These are phyloP conservation scores for Eptesicus fuscus DNA, from an alignment of 2,113 vertebrate genomes.

Conservation along the genomic window DNA sequence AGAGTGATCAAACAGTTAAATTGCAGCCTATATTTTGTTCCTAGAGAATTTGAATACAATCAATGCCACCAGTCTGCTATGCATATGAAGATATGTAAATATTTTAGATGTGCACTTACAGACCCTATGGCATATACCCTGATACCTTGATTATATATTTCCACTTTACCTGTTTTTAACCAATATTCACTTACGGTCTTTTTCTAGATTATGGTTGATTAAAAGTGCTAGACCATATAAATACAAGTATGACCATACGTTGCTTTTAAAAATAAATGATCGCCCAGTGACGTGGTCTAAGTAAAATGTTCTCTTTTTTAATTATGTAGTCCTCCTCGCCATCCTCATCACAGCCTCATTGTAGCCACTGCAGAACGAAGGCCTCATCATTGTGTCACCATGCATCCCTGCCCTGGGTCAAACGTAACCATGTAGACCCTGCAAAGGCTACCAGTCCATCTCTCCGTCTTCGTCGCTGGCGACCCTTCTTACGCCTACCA, in stretches of 20 bases:
- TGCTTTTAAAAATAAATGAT: constrained; percentile 76
- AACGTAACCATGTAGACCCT: constrained; percentile 86
- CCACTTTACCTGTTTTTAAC: constrained; percentile 8
- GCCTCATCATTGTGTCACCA: constrained; percentile 85
- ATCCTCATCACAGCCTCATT: constrained; percentile 86
- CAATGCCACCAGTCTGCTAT: constrained; percentile 34
- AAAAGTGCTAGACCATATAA: constrained; percentile 56
- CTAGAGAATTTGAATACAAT: background rate
- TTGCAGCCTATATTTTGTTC: background rate
- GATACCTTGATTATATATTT: constrained; percentile 28
- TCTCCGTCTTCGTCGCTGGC: constrained; percentile 85
- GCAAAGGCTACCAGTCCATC: constrained; percentile 86
- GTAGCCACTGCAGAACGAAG: constrained; percentile 88
- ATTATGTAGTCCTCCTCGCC: constrained; percentile 86
- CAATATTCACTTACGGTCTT: constrained; percentile 34
- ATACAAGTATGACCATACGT: constrained; percentile 71
- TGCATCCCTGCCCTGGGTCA: constrained; percentile 86
- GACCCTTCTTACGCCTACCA: constrained; percentile 86
- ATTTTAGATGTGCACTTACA: constrained; percentile 26
- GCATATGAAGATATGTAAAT: constrained; percentile 53
- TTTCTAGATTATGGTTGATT: constrained; percentile 56
- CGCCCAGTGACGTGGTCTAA: constrained; percentile 78
- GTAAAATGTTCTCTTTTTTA: constrained; percentile 84
- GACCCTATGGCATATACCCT: constrained; percentile 30
- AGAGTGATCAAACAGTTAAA: constrained; percentile 9